Percentiles rank a stretch among this genome's conserved stretches.
Evolutionary conservation across 2,888 invertebrate species (phyloP).

Genomic region (Papilio protenor): DNA sequence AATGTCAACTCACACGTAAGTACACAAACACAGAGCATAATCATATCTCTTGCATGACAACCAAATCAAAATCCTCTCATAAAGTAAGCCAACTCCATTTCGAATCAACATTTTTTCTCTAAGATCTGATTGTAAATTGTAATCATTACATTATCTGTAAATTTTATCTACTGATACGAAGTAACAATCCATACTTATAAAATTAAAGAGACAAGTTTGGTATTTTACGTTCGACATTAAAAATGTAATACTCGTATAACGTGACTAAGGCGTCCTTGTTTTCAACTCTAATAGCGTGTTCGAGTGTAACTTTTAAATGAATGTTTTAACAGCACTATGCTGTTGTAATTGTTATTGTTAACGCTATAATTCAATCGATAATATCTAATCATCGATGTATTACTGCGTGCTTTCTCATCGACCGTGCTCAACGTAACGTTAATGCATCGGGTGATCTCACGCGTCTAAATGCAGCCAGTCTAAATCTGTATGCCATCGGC

Average conservation of each 20-base stretch:
- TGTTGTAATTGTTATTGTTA: constrained; percentile 28
- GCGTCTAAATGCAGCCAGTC: constrained; percentile 76
- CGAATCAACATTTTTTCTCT: not conserved
- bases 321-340: constrained; percentile 6
- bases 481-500: constrained; percentile 75
- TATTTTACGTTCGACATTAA: constrained; percentile 23
- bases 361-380: constrained; percentile 33
- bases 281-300: constrained; percentile 21
- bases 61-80: not conserved
- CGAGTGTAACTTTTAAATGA: constrained; percentile 22
- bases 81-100: not conserved
- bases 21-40: constrained; percentile 44
- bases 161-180: not conserved
- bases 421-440: constrained; percentile 49
- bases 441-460: constrained; percentile 76
- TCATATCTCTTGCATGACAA: not conserved
- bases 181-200: not conserved
- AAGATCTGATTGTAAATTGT: not conserved
- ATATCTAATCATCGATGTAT: constrained; percentile 42
- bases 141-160: not conserved
- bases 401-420: constrained; percentile 46
- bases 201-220: not conserved
- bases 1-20: constrained; percentile 82
- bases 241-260: constrained; percentile 22
- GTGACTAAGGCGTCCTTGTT: constrained; percentile 31